Evolutionary conservation across 2,113 vertebrate species (phyloP).

Genomic region (Onychostruthus taczanowskii): DNA sequence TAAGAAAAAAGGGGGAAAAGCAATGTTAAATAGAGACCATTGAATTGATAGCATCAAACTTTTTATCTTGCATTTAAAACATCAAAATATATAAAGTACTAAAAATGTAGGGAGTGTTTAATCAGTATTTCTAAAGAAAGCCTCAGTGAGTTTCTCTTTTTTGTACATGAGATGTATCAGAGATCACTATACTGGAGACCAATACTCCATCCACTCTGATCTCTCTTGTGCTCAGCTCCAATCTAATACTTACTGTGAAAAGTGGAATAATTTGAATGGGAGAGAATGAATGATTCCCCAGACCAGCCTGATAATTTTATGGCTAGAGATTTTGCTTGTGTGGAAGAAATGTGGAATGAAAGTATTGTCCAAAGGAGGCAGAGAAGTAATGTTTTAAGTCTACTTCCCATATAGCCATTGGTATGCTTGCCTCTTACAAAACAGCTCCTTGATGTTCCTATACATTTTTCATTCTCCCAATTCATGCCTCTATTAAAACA

Average conservation of each 20-base stretch:
- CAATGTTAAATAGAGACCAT: background rate
- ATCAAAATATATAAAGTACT: background rate
- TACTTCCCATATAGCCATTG: background rate
- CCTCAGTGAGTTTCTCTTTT: background rate
- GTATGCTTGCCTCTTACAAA: background rate
- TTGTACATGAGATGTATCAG: background rate
- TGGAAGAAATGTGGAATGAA: background rate
- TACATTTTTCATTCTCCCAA: background rate
- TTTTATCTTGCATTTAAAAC: background rate
- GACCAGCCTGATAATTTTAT: background rate
- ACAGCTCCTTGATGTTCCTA: background rate
- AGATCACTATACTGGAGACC: background rate
- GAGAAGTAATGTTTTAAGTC: background rate
- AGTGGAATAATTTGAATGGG: background rate
- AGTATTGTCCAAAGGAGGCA: background rate
- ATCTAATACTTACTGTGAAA: background rate
- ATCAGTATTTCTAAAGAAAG: background rate
- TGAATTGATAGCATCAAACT: background rate
- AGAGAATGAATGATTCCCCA: background rate
- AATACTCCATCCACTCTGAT: background rate
- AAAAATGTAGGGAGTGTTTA: background rate
- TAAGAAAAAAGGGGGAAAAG: background rate
- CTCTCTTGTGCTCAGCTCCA: background rate
- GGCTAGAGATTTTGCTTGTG: background rate
- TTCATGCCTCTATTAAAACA: background rate